These are phyloP conservation scores for Periphyllus acericola DNA, from an alignment of 2,888 invertebrate species.

Conservation along the genomic window DNA sequence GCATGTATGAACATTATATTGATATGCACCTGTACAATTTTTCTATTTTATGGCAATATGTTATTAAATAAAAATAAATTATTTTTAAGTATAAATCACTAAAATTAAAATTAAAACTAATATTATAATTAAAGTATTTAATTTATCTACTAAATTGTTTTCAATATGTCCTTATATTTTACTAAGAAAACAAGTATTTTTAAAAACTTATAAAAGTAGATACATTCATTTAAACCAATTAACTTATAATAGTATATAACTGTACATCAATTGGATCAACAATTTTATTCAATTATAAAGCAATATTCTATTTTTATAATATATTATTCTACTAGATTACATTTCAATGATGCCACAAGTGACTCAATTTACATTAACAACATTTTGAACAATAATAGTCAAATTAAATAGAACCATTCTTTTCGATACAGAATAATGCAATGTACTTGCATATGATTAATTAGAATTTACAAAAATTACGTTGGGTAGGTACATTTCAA, in stretches of 20 bases:
- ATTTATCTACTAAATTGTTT: not conserved
- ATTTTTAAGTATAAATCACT: not conserved
- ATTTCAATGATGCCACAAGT: not conserved
- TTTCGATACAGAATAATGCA: not conserved
- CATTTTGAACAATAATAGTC: not conserved
- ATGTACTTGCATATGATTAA: not conserved
- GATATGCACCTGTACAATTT: not conserved
- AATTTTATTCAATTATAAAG: not conserved
- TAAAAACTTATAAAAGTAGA: not conserved
- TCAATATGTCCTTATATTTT: too few relatives aligned
- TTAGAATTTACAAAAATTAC: not conserved
- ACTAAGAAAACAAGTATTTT: too few relatives aligned
- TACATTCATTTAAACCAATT: not conserved
- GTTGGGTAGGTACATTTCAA: not conserved
- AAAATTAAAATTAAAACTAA: not conserved
- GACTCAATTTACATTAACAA: not conserved
- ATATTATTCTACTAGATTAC: not conserved
- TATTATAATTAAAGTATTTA: not conserved
- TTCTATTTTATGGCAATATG: slow-evolving; percentile 43
- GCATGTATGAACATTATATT: not conserved
- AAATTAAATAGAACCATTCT: not conserved
- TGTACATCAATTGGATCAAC: not conserved
- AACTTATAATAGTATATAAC: not conserved
- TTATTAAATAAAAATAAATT: slow-evolving; percentile 18
- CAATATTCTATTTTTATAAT: not conserved